These are phyloP conservation scores for Ostrea denselamellosa DNA, from an alignment of 1,140 invertebrate genomes.

Conservation along the genomic window DNA sequence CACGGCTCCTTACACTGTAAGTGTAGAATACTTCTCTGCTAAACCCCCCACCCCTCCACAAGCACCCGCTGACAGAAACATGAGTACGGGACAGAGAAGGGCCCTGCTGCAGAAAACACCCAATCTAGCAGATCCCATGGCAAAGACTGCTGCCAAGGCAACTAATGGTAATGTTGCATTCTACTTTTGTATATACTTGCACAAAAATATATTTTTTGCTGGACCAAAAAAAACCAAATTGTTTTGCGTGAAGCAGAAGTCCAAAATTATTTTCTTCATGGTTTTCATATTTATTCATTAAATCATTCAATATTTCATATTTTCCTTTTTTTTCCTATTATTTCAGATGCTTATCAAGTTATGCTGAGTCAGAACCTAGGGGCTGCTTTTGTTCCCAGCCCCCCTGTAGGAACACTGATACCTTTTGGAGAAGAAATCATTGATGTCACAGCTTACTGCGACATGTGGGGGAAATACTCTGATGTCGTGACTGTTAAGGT, in stretches of 20 bases:
- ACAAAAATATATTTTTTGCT: no score
- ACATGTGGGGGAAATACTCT: conserved; percentile 77
- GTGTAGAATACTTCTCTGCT: conserved; percentile 64
- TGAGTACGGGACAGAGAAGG: conserved; percentile 48
- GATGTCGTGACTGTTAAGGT: conserved; percentile 71
- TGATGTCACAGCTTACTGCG: conserved; percentile 71
- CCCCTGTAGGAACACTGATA: conserved; percentile 60
- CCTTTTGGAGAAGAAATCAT: conserved; percentile 70
- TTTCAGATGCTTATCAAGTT: conserved; percentile 64
- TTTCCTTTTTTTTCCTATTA: neutral
- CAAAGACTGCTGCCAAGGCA: conserved; percentile 62
- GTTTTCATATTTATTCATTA: no score
- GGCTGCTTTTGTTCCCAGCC: conserved; percentile 66
- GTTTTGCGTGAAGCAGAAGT: no score
- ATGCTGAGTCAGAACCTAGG: conserved; percentile 67
- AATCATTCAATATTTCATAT: no score
- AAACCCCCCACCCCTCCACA: conserved; percentile 63
- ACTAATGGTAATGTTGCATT: conserved; percentile 56
- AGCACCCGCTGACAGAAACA: neutral
- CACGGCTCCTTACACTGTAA: conserved; percentile 61
- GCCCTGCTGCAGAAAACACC: conserved; percentile 64
- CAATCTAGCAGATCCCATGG: conserved; percentile 68
- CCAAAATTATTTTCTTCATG: no score
- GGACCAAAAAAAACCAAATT: no score
- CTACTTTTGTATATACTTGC: neutral